These are phyloP conservation scores for Acrobasis repandana DNA, from an alignment of 2,888 invertebrate genomes.

Conservation along the genomic window DNA sequence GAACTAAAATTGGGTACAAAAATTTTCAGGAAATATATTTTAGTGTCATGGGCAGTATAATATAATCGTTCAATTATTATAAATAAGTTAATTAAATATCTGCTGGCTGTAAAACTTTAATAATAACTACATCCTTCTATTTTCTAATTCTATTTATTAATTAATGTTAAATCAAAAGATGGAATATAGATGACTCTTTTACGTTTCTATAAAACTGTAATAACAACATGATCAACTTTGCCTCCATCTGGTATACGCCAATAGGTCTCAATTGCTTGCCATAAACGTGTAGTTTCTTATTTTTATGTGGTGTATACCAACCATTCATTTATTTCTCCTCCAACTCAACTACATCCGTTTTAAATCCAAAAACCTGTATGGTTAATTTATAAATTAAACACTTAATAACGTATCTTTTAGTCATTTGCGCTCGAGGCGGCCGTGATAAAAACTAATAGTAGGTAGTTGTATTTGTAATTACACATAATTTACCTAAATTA, in stretches of 20 bases:
- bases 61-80: not conserved
- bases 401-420: constrained; percentile 54
- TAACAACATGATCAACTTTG: constrained; percentile 11
- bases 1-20: not conserved
- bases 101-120: not conserved
- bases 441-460: constrained; percentile 51
- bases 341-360: constrained; percentile 31
- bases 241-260: constrained; percentile 1
- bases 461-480: constrained; percentile 52
- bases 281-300: constrained; percentile 12
- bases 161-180: not conserved
- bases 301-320: constrained; percentile 4
- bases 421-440: constrained; percentile 48
- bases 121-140: not conserved
- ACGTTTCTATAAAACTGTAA: constrained; percentile 1
- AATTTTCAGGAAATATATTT: not conserved
- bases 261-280: not conserved
- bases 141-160: too few species aligned
- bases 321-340: constrained; percentile 24
- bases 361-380: constrained; percentile 44
- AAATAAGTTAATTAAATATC: not conserved
- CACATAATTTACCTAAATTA: constrained; percentile 52
- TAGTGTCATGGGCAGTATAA: not conserved
- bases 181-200: constrained; percentile 14
- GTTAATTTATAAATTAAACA: constrained; percentile 62